Conservation (phyloP, 2,888 invertebrate species). For the Heliconius ethilla region DNA sequence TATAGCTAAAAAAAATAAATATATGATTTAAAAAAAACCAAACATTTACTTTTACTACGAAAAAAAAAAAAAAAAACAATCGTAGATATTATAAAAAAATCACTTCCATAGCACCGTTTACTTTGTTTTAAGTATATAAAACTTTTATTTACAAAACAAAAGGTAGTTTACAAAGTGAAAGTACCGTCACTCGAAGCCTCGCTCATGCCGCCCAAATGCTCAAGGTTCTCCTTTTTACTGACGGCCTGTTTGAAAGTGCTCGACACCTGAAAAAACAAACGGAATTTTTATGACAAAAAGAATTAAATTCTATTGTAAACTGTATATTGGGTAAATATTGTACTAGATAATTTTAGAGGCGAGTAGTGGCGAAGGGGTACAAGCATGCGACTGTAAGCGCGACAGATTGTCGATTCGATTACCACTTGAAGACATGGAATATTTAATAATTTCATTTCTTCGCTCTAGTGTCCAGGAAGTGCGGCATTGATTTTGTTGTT, state of each 20-base stretch:
- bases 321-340: neutral
- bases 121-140: neutral
- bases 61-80: neutral
- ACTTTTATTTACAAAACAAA: neutral
- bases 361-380: no score
- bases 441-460: neutral
- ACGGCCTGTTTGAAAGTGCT: conserved; percentile 96
- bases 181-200: conserved; percentile 94
- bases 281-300: neutral
- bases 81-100: neutral
- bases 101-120: neutral
- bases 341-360: neutral
- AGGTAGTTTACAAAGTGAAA: conserved; percentile 22
- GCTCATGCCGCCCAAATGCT: conserved; percentile 96
- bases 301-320: neutral
- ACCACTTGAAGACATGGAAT: neutral
- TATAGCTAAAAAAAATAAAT: no score
- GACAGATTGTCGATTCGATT: neutral
- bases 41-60: neutral
- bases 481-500: no score
- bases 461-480: no score
- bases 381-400: neutral
- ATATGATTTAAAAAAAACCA: no score
- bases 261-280: conserved; percentile 81
- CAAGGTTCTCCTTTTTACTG: conserved; percentile 94